A percentile compares a stretch with the other conserved stretches of the same genome.
Evolutionary conservation across 2,888 invertebrate genomes (phyloP).

Genomic region (Chymomyza caudatula): DNA sequence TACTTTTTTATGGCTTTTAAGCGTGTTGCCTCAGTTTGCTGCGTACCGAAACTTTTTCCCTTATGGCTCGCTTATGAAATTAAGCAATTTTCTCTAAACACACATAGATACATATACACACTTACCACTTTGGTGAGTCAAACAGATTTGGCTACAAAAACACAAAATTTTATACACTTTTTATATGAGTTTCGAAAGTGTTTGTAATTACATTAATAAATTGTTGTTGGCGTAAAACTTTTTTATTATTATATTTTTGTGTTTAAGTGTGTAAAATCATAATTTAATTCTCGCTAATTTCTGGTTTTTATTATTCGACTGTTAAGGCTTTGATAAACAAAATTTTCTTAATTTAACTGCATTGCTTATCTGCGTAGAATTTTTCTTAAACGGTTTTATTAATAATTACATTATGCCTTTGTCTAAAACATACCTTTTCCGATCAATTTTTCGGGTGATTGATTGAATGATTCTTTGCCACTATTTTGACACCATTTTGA

Average conservation of each 20-base stretch:
- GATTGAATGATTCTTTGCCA: too few species aligned
- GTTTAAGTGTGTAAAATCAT: slow-evolving; percentile 13
- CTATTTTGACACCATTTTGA: too few species aligned
- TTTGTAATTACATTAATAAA: slow-evolving; percentile 65
- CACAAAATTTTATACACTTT: slow-evolving; percentile 56
- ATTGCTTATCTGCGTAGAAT: too few species aligned
- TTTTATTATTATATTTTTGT: slow-evolving; percentile 13
- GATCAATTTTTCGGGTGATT: too few species aligned
- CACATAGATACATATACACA: not conserved
- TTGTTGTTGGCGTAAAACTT: slow-evolving; percentile 24
- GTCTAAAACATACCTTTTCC: too few species aligned
- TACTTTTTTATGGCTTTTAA: slow-evolving; percentile 64
- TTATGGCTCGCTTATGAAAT: slow-evolving; percentile 68
- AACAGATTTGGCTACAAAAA: slow-evolving; percentile 48
- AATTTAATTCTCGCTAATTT: slow-evolving; percentile 18
- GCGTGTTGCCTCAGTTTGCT: slow-evolving; percentile 44
- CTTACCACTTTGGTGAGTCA: slow-evolving; percentile 27
- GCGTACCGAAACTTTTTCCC: slow-evolving; percentile 51
- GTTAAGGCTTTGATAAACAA: not conserved
- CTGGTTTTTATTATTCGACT: not conserved
- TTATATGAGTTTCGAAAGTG: slow-evolving; percentile 59
- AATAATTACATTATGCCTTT: too few species aligned
- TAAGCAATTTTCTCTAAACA: slow-evolving; percentile 52
- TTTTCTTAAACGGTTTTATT: not conserved
- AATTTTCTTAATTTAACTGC: not conserved